Evolutionary conservation across 2,113 vertebrate genomes (phyloP).

Genomic region (Semicossyphus pulcher): DNA sequence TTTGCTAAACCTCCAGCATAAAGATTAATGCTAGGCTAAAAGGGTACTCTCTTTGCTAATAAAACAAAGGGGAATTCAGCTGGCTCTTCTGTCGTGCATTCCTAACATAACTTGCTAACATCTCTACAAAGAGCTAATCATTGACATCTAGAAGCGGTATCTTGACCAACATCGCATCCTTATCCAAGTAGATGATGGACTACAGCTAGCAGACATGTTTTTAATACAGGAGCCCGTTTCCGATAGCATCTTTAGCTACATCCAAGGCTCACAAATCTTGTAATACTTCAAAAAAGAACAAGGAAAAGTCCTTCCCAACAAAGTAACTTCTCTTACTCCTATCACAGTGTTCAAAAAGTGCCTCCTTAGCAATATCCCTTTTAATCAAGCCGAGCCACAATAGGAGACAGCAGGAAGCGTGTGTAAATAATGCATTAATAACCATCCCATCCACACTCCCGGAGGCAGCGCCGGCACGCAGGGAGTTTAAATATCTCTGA

Average conservation of each 20-base stretch:
- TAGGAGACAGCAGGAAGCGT: slow-evolving; percentile 73
- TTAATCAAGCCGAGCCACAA: slow-evolving; percentile 78
- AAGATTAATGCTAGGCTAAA: no score
- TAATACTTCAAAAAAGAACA: slow-evolving; percentile 43
- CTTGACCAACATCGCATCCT: neutral
- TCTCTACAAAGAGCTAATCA: neutral
- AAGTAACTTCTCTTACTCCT: slow-evolving; percentile 51
- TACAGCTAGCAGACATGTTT: neutral
- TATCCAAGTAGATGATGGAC: slow-evolving; percentile 10
- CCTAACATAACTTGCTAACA: no score
- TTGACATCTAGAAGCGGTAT: neutral
- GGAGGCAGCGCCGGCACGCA: slow-evolving; percentile 65
- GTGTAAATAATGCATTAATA: slow-evolving; percentile 85
- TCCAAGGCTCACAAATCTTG: slow-evolving; percentile 16
- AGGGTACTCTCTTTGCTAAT: no score
- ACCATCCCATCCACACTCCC: slow-evolving; percentile 74
- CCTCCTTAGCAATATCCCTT: slow-evolving; percentile 75
- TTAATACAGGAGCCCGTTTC: neutral
- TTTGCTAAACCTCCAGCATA: no score
- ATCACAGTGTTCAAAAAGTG: slow-evolving; percentile 65
- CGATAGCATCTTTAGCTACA: slow-evolving; percentile 3
- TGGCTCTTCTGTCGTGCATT: no score
- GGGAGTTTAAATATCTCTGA: slow-evolving; percentile 80
- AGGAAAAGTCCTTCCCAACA: slow-evolving; percentile 56
- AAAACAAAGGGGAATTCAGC: no score